Base-by-base conservation (phyloP, 2,888 invertebrate genomes). In the Ypsolopha scabrella region DNA sequence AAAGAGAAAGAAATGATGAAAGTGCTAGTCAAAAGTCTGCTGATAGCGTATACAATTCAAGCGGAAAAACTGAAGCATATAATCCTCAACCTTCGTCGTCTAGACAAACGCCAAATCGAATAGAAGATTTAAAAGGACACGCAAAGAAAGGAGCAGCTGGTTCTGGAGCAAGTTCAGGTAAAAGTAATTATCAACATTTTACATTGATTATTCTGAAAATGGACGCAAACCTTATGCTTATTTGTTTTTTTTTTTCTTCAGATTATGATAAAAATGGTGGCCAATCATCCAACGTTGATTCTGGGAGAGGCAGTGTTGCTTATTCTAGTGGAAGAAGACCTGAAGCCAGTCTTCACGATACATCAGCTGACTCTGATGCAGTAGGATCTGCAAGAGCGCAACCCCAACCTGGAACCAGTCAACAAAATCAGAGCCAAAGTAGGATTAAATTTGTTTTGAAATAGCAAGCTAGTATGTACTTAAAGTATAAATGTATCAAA, bases 261-360 rank as follows among this genome's bases (percentile, higher is more conserved):
- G 93, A 93, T 75, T 93, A 93, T 64, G 93, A 93, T 68, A 93
- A 93, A 71, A 88, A 91, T 48, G 92, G 92, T 6, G 87, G 88
- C n/a, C 92, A 91, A 58, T 92, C 91, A 9, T 93, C 92, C 0
- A 93, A 93, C 67, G 92, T 92, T 24, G 93, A 94, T 72, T 93
- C 93, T 0, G 93, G 93, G 13, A 83, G 93, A 58, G 93, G 93
- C n/a, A 93, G 93, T 67, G 93, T 93, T 6, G 92, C 93, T 45
- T 93, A 93, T 72, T 93, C 93, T 41, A 93, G 93, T 64, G 93
- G 92, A 2, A 77, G 92, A 56, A 78, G 91, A 62, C 80, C 83
- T 1, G 90, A 89, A 43, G 81, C 81, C 0, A 85, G 86, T 54
- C 73, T 83, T 7, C 87, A 82, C 33, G 89, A 90, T 60, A 88